Conservation (phyloP, 2,113 vertebrate genomes). For the Lepisosteus osseus region DNA sequence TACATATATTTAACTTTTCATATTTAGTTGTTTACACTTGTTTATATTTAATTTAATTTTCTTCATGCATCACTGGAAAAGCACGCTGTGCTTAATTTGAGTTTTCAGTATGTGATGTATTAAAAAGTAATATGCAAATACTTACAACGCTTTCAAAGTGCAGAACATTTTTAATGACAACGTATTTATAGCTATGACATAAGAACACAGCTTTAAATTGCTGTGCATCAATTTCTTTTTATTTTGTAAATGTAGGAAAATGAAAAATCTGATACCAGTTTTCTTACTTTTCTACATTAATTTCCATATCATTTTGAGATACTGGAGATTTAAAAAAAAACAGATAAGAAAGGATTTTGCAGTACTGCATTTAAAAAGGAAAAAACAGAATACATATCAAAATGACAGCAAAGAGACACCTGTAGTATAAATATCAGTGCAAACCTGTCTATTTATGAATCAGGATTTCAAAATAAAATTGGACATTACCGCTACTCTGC, state of each 20-base stretch:
- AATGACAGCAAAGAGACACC: conserved; percentile 52
- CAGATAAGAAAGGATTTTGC: conserved; percentile 13
- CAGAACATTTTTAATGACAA: conserved; percentile 32
- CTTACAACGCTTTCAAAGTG: conserved; percentile 8
- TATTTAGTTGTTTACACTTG: conserved; percentile 25
- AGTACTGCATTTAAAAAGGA: conserved; percentile 10
- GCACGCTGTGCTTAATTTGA: conserved; percentile 30
- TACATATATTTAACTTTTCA: conserved; percentile 23
- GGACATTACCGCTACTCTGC: conserved; percentile 40
- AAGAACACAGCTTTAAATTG: conserved; percentile 41
- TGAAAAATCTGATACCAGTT: conserved; percentile 32
- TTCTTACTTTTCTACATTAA: conserved; percentile 42
- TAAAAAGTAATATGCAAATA: conserved; percentile 12
- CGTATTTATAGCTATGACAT: conserved; percentile 43
- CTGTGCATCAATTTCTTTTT: conserved; percentile 44
- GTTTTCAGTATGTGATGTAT: conserved; percentile 23
- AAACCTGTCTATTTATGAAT: conserved; percentile 49
- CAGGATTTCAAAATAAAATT: conserved; percentile 45
- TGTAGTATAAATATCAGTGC: conserved; percentile 36
- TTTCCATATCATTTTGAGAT: conserved; percentile 49
- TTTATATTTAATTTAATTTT: conserved; percentile 24
- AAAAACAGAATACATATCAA: conserved; percentile 24
- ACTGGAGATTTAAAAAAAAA: conserved; percentile 22
- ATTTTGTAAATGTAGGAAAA: conserved; percentile 12
- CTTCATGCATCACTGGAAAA: conserved; percentile 20